These are phyloP conservation scores for Dugesia japonica DNA, from an alignment of 2,888 invertebrate genomes.

Conservation along the genomic window DNA sequence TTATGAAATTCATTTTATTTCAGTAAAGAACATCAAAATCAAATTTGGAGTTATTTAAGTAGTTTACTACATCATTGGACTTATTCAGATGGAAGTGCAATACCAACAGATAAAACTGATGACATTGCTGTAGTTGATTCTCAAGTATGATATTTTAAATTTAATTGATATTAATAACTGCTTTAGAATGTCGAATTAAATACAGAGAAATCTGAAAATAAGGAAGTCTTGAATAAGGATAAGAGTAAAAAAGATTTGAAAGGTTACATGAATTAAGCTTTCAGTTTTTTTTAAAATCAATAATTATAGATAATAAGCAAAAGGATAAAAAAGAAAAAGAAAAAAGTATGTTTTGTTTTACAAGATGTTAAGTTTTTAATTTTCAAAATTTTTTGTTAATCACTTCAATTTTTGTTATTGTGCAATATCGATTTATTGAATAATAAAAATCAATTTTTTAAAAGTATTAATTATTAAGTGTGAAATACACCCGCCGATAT, in stretches of 20 bases:
- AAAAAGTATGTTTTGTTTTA: not conserved
- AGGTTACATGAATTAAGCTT: not conserved
- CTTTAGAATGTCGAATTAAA: not conserved
- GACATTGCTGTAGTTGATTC: not conserved
- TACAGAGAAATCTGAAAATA: not conserved
- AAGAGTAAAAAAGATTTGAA: not conserved
- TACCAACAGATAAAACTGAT: not conserved
- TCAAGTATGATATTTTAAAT: not conserved
- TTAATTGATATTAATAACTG: not conserved
- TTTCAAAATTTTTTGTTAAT: not conserved
- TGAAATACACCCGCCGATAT: too few species aligned
- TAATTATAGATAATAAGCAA: not conserved
- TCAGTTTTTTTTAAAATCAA: not conserved
- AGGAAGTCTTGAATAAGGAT: not conserved
- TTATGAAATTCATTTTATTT: not conserved
- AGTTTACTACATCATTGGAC: not conserved
- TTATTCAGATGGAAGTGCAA: not conserved
- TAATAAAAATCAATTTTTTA: not conserved
- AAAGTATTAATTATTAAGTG: too few species aligned
- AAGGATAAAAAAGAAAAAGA: conserved; percentile 2
- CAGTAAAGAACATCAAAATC: conserved; percentile 10
- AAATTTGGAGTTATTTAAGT: not conserved
- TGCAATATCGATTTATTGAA: not conserved
- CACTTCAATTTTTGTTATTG: not conserved
- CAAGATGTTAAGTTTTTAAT: not conserved